Evolutionary conservation across 2,113 vertebrate species (phyloP).

Genomic region (Trochalopteron elliotii): DNA sequence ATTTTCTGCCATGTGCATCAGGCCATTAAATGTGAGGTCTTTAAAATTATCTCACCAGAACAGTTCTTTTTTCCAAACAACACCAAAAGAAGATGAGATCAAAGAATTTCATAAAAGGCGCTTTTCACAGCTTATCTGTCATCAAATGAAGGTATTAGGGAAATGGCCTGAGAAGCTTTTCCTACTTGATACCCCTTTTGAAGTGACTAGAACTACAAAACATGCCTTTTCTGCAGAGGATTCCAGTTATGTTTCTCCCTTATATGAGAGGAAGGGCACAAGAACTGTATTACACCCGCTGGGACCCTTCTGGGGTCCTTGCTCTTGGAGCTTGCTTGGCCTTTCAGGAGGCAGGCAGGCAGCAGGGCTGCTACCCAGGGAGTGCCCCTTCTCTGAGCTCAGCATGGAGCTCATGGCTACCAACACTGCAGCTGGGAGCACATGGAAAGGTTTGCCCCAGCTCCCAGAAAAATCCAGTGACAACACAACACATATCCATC

Average conservation of each 20-base stretch:
- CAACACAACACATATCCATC: neutral
- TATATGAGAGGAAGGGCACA: neutral
- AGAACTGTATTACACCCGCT: neutral
- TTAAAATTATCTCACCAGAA: constrained; percentile 55
- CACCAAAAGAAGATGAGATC: constrained; percentile 60
- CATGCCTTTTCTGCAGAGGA: neutral
- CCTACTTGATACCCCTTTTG: constrained; percentile 50
- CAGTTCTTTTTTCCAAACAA: constrained; percentile 42
- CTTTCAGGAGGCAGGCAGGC: neutral
- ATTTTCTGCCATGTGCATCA: constrained; percentile 34
- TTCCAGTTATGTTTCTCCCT: constrained; percentile 15
- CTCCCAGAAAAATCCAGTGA: neutral
- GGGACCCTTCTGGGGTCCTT: neutral
- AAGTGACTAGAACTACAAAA: constrained; percentile 40
- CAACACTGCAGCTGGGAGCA: neutral
- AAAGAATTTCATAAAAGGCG: constrained; percentile 58
- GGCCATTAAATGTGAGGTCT: constrained; percentile 55
- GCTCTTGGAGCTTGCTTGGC: fast-evolving
- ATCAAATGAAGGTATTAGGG: constrained; percentile 66
- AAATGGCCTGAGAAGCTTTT: constrained; percentile 61
- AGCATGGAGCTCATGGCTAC: fast-evolving
- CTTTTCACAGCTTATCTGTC: constrained; percentile 56
- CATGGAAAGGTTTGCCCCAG: neutral
- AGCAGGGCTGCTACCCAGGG: fast-evolving
- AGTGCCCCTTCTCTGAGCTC: neutral